Conservation (phyloP, 2,888 invertebrate species). For the Oegoconia quadripuncta region DNA sequence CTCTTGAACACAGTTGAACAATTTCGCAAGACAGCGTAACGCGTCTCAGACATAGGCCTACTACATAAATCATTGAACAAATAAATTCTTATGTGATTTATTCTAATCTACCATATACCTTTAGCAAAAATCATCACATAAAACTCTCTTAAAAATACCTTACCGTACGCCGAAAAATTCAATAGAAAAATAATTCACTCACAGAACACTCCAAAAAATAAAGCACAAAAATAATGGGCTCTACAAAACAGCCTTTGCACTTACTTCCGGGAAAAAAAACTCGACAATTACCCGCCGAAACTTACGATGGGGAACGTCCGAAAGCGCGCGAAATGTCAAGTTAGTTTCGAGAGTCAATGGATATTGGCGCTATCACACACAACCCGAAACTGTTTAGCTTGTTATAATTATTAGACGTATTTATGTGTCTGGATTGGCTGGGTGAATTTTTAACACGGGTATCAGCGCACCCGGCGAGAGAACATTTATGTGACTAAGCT, state of each 20-base stretch:
- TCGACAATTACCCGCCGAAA: constrained; percentile 37
- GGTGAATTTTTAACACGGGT: constrained; percentile 53
- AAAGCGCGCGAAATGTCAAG: constrained; percentile 54
- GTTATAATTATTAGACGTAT: constrained; percentile 33
- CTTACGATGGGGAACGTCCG: constrained; percentile 46
- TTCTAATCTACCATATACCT: background rate
- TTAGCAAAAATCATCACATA: constrained; percentile 7
- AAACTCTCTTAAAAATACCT: constrained; percentile 24
- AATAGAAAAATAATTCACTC: constrained; percentile 28
- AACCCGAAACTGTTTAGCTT: constrained; percentile 16
- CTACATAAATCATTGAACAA: constrained; percentile 1
- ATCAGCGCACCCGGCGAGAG: constrained; percentile 52
- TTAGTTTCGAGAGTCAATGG: constrained; percentile 29
- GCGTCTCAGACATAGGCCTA: background rate
- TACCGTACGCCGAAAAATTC: constrained; percentile 16
- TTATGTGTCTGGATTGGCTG: constrained; percentile 40
- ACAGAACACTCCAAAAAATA: constrained; percentile 30
- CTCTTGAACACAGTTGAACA: constrained; percentile 29
- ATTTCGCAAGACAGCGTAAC: constrained; percentile 34
- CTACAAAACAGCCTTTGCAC: constrained; percentile 40
- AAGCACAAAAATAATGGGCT: constrained; percentile 30
- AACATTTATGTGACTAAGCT: constrained; percentile 66
- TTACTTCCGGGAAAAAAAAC: constrained; percentile 52
- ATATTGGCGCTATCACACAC: constrained; percentile 25
- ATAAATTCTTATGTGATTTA: constrained; percentile 4